These are phyloP conservation scores for Stomorhina lunata DNA, from an alignment of 2,888 invertebrate genomes.

Conservation along the genomic window DNA sequence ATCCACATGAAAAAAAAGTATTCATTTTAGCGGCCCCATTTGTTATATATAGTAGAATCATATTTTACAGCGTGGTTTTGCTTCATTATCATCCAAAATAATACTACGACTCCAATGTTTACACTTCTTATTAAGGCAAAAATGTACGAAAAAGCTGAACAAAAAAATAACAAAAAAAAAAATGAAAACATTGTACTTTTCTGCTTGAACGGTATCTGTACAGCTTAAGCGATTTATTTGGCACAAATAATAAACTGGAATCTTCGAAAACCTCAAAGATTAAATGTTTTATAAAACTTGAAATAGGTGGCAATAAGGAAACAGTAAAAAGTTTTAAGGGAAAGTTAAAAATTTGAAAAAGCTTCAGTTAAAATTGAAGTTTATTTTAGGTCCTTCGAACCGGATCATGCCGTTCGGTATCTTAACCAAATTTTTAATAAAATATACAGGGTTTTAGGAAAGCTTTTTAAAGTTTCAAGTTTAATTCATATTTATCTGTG, in stretches of 20 bases:
- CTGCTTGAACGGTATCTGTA: neutral
- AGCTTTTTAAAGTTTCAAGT: no score
- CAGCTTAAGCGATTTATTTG: constrained; percentile 15
- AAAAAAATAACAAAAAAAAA: neutral
- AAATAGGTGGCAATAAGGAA: no score
- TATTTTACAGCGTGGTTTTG: constrained; percentile 41
- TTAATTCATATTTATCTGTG: no score
- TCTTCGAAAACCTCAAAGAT: neutral
- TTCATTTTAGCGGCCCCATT: constrained; percentile 60
- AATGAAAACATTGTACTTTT: neutral
- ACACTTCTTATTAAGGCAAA: neutral
- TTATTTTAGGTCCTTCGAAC: no score
- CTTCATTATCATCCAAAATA: constrained; percentile 21
- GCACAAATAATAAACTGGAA: neutral
- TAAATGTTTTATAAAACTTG: no score
- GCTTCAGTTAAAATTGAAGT: no score
- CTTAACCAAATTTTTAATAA: no score
- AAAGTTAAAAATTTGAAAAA: no score
- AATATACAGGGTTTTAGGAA: no score
- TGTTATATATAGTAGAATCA: constrained; percentile 27
- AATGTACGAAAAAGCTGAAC: neutral
- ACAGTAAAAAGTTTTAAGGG: no score
- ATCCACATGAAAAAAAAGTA: constrained; percentile 51
- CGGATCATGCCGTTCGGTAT: no score
- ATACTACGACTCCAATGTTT: constrained; percentile 32